Evolutionary conservation across 2,797 vertebrate species (phyloP).

Genomic region (Ctenosaura bakeri): DNA sequence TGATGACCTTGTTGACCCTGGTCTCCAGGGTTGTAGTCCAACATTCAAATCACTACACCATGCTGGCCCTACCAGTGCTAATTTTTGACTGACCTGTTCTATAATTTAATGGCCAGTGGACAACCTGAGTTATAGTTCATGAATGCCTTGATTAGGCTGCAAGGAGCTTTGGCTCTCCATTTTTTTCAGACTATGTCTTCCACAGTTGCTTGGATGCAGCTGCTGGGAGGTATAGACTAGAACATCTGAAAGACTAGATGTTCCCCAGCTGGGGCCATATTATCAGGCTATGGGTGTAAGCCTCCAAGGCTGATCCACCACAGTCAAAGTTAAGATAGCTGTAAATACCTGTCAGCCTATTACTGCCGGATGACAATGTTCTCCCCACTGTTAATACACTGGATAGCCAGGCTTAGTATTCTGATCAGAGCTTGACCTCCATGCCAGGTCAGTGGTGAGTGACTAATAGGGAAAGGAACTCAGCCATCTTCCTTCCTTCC

Average conservation of each 20-base stretch:
- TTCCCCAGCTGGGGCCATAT: neutral
- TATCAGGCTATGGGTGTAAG: neutral
- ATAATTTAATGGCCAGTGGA: neutral
- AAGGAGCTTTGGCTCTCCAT: neutral
- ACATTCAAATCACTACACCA: too few species aligned
- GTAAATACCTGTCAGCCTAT: conserved; percentile 17
- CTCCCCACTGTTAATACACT: neutral
- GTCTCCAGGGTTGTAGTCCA: too few species aligned
- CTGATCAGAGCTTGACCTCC: neutral
- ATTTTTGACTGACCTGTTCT: neutral
- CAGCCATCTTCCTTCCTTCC: neutral
- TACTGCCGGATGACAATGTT: neutral
- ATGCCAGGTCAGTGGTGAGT: accelerated
- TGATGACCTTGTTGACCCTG: neutral
- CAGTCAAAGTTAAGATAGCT: conserved; percentile 4
- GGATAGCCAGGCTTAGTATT: conserved; percentile 14
- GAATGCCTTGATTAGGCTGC: neutral
- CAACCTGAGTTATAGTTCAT: neutral
- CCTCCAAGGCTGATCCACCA: neutral
- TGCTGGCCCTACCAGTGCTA: too few species aligned
- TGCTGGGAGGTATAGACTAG: neutral
- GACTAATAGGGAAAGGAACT: neutral
- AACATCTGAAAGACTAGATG: neutral
- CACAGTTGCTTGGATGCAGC: neutral
- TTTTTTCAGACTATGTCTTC: neutral